Evolutionary conservation across 2,113 vertebrate genomes (phyloP), one percentile per base, ranked within the genome.

Genomic region (Actinemys pallida): DNA sequence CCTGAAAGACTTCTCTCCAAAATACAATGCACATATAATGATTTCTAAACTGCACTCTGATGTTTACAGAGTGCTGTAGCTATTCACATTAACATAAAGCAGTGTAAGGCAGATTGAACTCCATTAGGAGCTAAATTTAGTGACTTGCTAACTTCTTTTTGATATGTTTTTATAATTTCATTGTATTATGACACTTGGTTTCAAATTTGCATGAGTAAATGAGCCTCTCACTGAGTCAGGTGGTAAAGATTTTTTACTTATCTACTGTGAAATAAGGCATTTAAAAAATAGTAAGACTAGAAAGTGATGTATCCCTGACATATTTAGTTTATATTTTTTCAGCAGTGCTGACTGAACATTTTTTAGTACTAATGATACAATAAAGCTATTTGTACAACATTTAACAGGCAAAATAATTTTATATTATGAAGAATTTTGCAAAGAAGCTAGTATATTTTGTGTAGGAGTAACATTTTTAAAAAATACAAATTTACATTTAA

Each of bases 181-280:
- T 95, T 97, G 92, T 96, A 97, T 98, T 96, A 97, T 97, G 97
- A 97, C 97, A 97, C 92, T 97, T 93, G 91, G 76, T 97, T 98
- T 98, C 93, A 96, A 88, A 97, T 97, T 97, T 97, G 79, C 96
- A 95, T 95, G 97, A 92, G 86, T 95, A 93, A 97, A 97, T 96
- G 94, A 97, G 87, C 95, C 90, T 97, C 90, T 96, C 87, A 82
- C 87, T 65, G 96, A 97, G 91, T 95, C 94, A 94, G 92, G 95
- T 97, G 90, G 89, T 72, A 94, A 95, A 95, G 94, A 96, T 97
- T 94, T 96, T 96, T 95, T 93, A 93, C 92, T 96, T 94, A 88
- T 90, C 93, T 94, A 89, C 94, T 91, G 88, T 92, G 93, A 97
- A 97, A 93, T 94, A 96, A 95, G 94, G 93, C 91, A 84, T 92